Percentiles rank a stretch among this genome's conserved stretches.
These are phyloP conservation scores for Andrena fulva DNA, from an alignment of 2,888 invertebrate genomes.

Conservation along the genomic window DNA sequence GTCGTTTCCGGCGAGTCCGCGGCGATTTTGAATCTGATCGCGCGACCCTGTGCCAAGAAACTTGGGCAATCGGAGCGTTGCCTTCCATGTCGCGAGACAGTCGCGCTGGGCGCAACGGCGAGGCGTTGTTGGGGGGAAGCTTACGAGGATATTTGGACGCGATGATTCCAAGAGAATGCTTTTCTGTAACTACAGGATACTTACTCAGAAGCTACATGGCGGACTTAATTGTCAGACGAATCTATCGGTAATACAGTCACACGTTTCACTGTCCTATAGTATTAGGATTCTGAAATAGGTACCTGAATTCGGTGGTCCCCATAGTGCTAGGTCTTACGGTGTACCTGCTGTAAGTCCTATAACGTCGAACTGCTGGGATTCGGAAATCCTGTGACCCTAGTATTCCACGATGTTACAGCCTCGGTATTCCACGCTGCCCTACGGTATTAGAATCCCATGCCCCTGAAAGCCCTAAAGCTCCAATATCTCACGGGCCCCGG, in stretches of 20 bases:
- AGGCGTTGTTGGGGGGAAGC: background rate
- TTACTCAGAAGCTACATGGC: background rate
- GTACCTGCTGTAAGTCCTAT: no score
- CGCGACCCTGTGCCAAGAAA: background rate
- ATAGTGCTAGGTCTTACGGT: no score
- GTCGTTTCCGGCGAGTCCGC: background rate
- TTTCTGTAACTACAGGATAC: background rate
- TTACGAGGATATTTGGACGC: background rate
- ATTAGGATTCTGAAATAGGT: no score
- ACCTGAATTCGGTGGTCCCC: no score
- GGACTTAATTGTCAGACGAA: background rate
- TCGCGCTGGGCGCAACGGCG: background rate
- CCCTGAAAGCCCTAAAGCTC: no score
- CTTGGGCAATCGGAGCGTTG: constrained; percentile 13
- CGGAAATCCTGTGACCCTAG: no score
- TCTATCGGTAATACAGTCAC: background rate
- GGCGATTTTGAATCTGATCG: background rate
- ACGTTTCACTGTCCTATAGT: no score
- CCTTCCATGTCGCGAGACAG: background rate
- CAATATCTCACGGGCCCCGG: no score
- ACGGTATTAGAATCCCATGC: no score
- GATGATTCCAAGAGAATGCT: background rate
- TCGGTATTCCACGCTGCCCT: no score
- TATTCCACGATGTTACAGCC: no score
- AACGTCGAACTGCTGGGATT: no score